Base-by-base conservation (phyloP, 1,140 invertebrate genomes). In the Trissolcus basalis region DNA sequence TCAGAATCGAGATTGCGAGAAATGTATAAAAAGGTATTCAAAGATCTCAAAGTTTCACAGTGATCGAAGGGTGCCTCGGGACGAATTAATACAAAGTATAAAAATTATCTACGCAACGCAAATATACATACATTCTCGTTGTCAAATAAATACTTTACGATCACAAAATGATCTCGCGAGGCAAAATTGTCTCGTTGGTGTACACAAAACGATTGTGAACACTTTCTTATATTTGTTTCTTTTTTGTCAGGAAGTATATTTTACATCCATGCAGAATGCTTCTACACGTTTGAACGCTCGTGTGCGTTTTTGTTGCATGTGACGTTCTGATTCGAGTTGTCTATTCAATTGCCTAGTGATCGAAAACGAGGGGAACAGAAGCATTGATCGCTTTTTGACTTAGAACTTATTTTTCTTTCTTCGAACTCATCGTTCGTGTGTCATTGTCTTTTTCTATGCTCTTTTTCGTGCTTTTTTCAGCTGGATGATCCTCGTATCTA, bases 401-500 rank as follows among this genome's bases (percentile, higher is more conserved):
- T 35, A 36, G 12, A 64, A n/a, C 45, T 86, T 87, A 89, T 82
- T 89, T 86, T 33, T 87, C 85, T 67, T 90, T 89, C 60, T 87
- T 88, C 0, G 50, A 60, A 49, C 85, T 83, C 64, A 67, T 61
- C 63, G 76, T 56, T 80, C 80, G 80, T 0, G 69, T 56, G 44
- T 35, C 9, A 33, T 50, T 80, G 73, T 48, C 15, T 11, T 72
- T 65, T 2, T 48, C 50, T 12, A 44, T 1, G 2, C 12, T 59
- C 8, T 14, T 36, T 60, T 65, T 49, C n/a, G 32, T 58, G 35
- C 14, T 51, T 10, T 55, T 47, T 65, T 5, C 45, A 49, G 60
- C 44, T 27, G 91, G 91, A 87, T 91, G 91, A 86, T 93, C 92
- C 83, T 93, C 92, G 77, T 93, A 93, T 19, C 91, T 92, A 60